phyloP scores from a whole-genome alignment of 2,888 invertebrate species.

The Schizotus pectinicornis region DNA sequence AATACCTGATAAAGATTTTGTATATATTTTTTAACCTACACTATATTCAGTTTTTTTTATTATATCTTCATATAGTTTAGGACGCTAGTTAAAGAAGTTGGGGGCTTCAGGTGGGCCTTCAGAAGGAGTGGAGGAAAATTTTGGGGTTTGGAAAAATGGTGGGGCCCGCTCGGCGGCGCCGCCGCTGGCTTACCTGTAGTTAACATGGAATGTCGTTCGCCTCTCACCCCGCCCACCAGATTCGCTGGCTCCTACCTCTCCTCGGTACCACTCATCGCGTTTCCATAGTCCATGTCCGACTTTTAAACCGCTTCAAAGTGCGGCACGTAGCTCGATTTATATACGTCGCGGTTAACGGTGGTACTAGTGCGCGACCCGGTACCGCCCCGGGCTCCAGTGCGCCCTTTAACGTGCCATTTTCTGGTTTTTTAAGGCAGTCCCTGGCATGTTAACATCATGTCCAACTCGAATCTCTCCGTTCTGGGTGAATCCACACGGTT shows the following conservation, averaged over 20 bases:
- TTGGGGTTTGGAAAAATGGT: not conserved
- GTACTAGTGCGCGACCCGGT: constrained; percentile 13
- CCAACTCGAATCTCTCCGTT: constrained; percentile 74
- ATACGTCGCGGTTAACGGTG: not conserved
- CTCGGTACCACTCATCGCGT: constrained; percentile 19
- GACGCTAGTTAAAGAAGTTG: no score
- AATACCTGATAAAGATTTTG: no score
- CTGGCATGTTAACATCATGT: constrained; percentile 92
- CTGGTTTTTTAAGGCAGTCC: constrained; percentile 77
- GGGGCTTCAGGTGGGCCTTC: not conserved
- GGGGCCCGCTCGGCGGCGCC: not conserved
- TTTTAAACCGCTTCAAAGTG: not conserved
- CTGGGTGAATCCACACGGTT: constrained; percentile 87
- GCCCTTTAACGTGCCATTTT: constrained; percentile 28
- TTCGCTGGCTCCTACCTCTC: constrained; percentile 27
- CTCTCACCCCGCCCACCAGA: constrained; percentile 46
- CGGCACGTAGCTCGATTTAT: not conserved
- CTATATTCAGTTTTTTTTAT: no score
- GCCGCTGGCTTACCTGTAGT: constrained; percentile 38
- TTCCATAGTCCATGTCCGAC: constrained; percentile 18
- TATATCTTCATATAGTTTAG: no score
- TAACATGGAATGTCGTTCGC: constrained; percentile 46
- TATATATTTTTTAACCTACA: no score
- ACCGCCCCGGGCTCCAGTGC: constrained; percentile 1
- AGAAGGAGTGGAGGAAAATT: not conserved